Base-by-base conservation (phyloP, 2,113 vertebrate species). In the Mus pahari region DNA sequence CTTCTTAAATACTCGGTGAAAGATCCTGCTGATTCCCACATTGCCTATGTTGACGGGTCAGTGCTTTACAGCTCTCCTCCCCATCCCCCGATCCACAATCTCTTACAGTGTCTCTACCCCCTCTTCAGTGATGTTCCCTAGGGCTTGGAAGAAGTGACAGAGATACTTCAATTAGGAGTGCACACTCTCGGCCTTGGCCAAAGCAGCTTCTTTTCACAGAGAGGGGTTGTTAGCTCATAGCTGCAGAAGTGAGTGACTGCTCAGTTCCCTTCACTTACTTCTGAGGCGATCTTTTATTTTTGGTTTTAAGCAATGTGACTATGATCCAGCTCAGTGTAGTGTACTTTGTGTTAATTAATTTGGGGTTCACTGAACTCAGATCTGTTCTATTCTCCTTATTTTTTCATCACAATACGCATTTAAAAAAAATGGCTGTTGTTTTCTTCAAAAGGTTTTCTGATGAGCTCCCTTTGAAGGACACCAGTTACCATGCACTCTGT, bases 231-330 rank as follows among this genome's bases (percentile, higher is more conserved):
- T 58, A 55, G 31, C 22, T 4, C 81, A 84, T 24, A 84, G n/a
- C 24, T 45, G 24, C n/a, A 64, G 24, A 64, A 42, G 7, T 26
- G 7, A 39, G 5, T 4, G 2, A 7, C n/a, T 39, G 55, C n/a
- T 16, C 2, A n/a, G 13, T 9, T n/a, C 13, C 22, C 24, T 22
- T 24, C 14, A 5, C 33, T 78, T 11, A 53, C 75, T 86, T 45
- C 64, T 70, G 82, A 73, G 45, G 36, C 42, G 11, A n/a, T 42
- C 19, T 84, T 95, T 77, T 60, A 17, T 78, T 31, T 75, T 78
- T 84, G n/a, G 8, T 88, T 88, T 92, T 78, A 62, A 62, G n/a
- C 14, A 81, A 70, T 89, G 53, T 91, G 13, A 79, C 71, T 78
- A 22, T 12, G 28, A 60, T 68, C 11, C 81, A 8, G 53, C 71